phyloP scores from a whole-genome alignment of 2,888 invertebrate genomes.

The Elegia similella region DNA sequence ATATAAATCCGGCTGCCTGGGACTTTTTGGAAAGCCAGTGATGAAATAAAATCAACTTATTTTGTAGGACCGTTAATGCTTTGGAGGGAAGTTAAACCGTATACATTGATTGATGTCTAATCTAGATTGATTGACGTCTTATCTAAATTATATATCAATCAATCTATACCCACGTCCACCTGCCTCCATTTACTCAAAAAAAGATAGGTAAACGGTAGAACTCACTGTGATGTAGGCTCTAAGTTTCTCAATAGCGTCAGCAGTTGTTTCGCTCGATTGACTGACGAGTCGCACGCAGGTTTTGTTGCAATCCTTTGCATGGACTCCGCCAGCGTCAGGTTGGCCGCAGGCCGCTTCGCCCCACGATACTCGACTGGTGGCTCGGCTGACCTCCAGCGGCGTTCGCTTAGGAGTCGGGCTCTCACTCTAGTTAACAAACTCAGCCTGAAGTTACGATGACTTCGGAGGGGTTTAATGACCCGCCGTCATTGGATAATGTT shows the following conservation, averaged over 20 bases:
- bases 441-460: constrained; percentile 44
- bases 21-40: too few relatives aligned
- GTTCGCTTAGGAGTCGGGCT: constrained; percentile 39
- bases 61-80: too few relatives aligned
- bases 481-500: too few relatives aligned
- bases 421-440: constrained; percentile 67
- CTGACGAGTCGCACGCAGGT: constrained; percentile 42
- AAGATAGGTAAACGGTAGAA: constrained; percentile 15
- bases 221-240: constrained; percentile 52
- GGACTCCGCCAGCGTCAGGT: constrained; percentile 20
- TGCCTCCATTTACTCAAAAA: neutral
- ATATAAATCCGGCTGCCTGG: too few relatives aligned
- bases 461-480: too few relatives aligned
- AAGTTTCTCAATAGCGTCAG: constrained; percentile 60
- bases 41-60: too few relatives aligned
- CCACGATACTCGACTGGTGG: constrained; percentile 31
- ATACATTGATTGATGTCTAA: too few relatives aligned
- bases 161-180: too few relatives aligned
- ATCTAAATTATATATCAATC: too few relatives aligned
- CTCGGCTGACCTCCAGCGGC: constrained; percentile 38
- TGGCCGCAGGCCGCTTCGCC: constrained; percentile 18
- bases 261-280: constrained; percentile 54
- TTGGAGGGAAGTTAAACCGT: too few relatives aligned
- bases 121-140: too few relatives aligned
- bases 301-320: constrained; percentile 28